These are phyloP conservation scores for Mizuhopecten yessoensis DNA, from an alignment of 1,140 invertebrate species.

Conservation along the genomic window DNA sequence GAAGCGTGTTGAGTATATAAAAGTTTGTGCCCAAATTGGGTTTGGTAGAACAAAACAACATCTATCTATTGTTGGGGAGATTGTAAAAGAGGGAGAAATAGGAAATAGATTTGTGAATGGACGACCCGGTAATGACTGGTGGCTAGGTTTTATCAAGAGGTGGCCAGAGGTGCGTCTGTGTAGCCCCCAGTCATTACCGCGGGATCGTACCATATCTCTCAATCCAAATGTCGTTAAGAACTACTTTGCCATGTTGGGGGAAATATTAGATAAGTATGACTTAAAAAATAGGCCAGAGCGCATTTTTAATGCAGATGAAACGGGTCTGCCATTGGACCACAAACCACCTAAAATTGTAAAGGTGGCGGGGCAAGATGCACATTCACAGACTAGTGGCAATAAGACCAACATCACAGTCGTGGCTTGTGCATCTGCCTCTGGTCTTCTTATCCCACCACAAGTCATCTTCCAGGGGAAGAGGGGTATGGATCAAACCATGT, in stretches of 20 bases:
- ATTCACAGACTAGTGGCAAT: background rate
- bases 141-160: conserved; percentile 43
- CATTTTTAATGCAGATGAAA: too few relatives aligned
- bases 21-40: too few relatives aligned
- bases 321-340: conserved; percentile 47
- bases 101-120: too few relatives aligned
- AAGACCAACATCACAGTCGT: background rate
- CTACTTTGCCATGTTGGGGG: background rate
- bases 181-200: conserved; percentile 47
- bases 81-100: too few relatives aligned
- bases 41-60: too few relatives aligned
- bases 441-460: too few relatives aligned
- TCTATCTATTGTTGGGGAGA: too few relatives aligned
- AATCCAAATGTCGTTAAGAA: background rate
- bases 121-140: conserved; percentile 41
- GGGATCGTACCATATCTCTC: background rate
- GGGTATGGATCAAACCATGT: background rate
- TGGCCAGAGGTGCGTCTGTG: conserved; percentile 44
- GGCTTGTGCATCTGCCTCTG: too few relatives aligned
- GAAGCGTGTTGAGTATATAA: too few relatives aligned
- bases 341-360: conserved; percentile 48
- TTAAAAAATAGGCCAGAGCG: background rate
- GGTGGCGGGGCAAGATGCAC: background rate
- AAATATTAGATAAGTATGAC: conserved; percentile 3
- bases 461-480: too few relatives aligned